Conservation (phyloP, 2,113 vertebrate species). For the Plestiodon gilberti region DNA sequence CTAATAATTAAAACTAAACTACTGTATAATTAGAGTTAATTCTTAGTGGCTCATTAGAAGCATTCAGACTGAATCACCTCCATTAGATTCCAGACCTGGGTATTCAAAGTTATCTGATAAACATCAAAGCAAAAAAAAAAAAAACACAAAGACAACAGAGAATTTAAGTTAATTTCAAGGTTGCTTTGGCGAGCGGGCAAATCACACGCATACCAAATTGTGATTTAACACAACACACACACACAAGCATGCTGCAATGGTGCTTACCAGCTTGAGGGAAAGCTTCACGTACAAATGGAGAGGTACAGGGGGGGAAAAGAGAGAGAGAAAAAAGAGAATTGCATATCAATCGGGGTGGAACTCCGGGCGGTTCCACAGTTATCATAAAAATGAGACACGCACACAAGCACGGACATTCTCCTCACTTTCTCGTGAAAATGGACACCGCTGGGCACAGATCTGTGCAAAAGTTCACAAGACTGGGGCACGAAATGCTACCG, state of each 20-base stretch:
- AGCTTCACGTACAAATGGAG: conserved; percentile 89
- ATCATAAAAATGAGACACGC: conserved; percentile 44
- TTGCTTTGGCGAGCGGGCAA: conserved; percentile 2
- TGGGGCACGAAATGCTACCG: not conserved
- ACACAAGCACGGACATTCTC: conserved; percentile 8
- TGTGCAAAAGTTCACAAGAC: conserved; percentile 81
- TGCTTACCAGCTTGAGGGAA: conserved; percentile 99
- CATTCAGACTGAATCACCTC: conserved; percentile 82
- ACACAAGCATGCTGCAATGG: conserved; percentile 80
- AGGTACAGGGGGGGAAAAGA: conserved; percentile 56
- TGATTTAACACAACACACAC: conserved; percentile 38
- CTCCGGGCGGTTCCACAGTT: not conserved
- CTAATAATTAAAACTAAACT: conserved; percentile 52
- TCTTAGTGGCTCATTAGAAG: conserved; percentile 68
- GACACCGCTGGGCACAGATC: conserved; percentile 61
- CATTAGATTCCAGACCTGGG: conserved; percentile 84
- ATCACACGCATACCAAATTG: conserved; percentile 39
- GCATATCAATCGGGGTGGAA: conserved; percentile 75
- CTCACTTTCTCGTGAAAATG: conserved; percentile 57
- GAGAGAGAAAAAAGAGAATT: conserved; percentile 71
- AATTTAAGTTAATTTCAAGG: conserved; percentile 67
- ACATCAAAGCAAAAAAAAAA: conserved; percentile 48
- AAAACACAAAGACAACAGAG: conserved; percentile 58
- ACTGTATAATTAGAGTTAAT: conserved; percentile 67
- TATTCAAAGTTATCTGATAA: conserved; percentile 86